phyloP scores from a whole-genome alignment of 1,140 invertebrate genomes.

The Drosophila lacertosa region DNA sequence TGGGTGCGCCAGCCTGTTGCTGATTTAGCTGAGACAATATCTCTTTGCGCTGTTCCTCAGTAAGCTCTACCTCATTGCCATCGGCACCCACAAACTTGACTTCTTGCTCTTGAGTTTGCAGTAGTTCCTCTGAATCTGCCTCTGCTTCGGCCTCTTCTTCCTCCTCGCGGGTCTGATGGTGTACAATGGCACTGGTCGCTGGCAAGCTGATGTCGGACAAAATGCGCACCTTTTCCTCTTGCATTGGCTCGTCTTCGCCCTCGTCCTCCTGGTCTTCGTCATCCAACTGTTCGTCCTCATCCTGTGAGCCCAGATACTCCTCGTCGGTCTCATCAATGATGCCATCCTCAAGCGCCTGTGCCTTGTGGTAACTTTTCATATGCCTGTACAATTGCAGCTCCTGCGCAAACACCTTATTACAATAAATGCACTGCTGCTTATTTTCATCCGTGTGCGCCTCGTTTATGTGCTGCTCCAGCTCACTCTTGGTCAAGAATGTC shows the following conservation, averaged over 20 bases:
- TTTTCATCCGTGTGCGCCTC: slow-evolving; percentile 83
- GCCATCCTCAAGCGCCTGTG: slow-evolving; percentile 86
- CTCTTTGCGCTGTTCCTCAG: slow-evolving; percentile 79
- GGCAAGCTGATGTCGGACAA: slow-evolving; percentile 84
- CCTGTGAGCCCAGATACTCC: slow-evolving; percentile 83
- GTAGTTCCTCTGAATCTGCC: slow-evolving; percentile 46
- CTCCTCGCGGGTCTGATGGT: slow-evolving; percentile 58
- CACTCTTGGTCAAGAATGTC: slow-evolving; percentile 87
- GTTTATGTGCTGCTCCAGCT: slow-evolving; percentile 85
- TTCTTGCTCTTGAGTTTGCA: slow-evolving; percentile 55
- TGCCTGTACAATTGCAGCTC: slow-evolving; percentile 88
- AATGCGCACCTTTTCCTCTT: slow-evolving; percentile 84
- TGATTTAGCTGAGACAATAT: slow-evolving; percentile 81
- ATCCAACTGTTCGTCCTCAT: slow-evolving; percentile 73
- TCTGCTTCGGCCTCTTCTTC: slow-evolving; percentile 59
- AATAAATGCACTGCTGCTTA: slow-evolving; percentile 88
- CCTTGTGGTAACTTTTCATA: slow-evolving; percentile 87
- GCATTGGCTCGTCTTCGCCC: slow-evolving; percentile 37
- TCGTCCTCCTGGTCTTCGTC: slow-evolving; percentile 67
- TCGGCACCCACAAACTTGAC: slow-evolving; percentile 81
- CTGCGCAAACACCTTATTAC: slow-evolving; percentile 87
- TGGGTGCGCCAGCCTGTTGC: slow-evolving; percentile 69
- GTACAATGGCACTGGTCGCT: slow-evolving; percentile 62
- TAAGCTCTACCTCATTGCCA: slow-evolving; percentile 79
- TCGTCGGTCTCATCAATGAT: slow-evolving; percentile 87